Percentiles rank a stretch among this genome's conserved stretches.
These are phyloP conservation scores for Alviniconcha marisindica DNA, from an alignment of 1,140 invertebrate species.

Conservation along the genomic window DNA sequence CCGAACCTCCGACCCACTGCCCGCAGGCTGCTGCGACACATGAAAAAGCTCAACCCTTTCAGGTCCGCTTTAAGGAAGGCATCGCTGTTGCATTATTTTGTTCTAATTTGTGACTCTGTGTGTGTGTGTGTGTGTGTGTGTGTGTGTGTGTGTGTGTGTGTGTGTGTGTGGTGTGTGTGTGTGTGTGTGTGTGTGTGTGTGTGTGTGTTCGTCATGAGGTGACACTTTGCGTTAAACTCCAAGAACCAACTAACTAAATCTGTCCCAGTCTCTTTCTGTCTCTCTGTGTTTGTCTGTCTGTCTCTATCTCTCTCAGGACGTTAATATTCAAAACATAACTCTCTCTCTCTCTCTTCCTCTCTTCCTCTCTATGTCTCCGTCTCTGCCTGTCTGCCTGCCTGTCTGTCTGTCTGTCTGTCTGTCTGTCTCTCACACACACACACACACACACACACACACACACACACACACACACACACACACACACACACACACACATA, in stretches of 20 bases:
- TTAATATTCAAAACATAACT: background rate
- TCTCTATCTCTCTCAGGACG: too few species aligned
- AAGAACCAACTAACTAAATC: too few species aligned
- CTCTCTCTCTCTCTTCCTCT: background rate
- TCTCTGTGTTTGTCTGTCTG: background rate
- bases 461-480: too few species aligned
- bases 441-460: too few species aligned
- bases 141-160: background rate
- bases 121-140: background rate
- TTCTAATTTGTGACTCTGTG: background rate
- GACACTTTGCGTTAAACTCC: too few species aligned
- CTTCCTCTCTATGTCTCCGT: background rate
- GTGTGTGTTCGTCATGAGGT: background rate
- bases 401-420: background rate
- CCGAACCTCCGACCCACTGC: conserved; percentile 55
- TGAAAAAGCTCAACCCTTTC: conserved; percentile 55
- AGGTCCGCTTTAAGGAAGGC: conserved; percentile 45
- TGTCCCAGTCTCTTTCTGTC: too few species aligned
- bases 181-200: background rate
- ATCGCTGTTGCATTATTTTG: background rate
- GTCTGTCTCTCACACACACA: too few species aligned
- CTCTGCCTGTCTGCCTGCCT: background rate
- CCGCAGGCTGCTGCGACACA: conserved; percentile 50
- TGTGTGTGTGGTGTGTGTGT: background rate
- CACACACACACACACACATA: too few species aligned